Base-by-base conservation (phyloP, 2,888 invertebrate species). In the Sipha maydis region DNA sequence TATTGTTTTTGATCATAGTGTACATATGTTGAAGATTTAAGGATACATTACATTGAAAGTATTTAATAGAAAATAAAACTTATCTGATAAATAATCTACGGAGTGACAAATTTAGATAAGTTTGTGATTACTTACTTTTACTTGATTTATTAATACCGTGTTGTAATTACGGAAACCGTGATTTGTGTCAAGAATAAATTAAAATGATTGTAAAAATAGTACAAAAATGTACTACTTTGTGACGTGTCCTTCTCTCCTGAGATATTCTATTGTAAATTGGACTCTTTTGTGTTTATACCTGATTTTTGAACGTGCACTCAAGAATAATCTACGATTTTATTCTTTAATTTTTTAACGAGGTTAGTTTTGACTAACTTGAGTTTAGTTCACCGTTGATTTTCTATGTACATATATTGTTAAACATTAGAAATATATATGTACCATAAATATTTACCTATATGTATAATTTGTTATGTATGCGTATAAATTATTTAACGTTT, bases 121-220 rank as follows among this genome's bases (percentile, higher is more conserved):
- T n/a, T n/a, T 7, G 61, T 7, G n/a, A n/a, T 69, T 28, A 61
- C 25, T 69, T 69, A n/a, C 28, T 25, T 69, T 19, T 69, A 69
- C 69, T 69, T 5, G 21, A 69, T 28, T 69, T 69, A 25, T 8
- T 69, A 69, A n/a, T 28, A 69, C n/a, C 25, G n/a, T 28, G 25
- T 69, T 69, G 28, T 61, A 25, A 61, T 61, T 21, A 69, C 69
- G n/a, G 11, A 69, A 25, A 69, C 25, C n/a, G n/a, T 28, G 48
- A 82, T 71, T 71, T 25, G 69, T 82, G 82, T 48, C 82, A 38
- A 71, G 82, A 82, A 82, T 71, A 82, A 25, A 28, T 14, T 82
- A 0, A 71, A 82, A 54, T 54, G 25, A 83, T 73, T 19, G 5
- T 31, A 31, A 21, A 21, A 21, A 31, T 71, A 48, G 5, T 71